phyloP scores from a whole-genome alignment of 2,113 vertebrate genomes.

The Dromaius novaehollandiae region DNA sequence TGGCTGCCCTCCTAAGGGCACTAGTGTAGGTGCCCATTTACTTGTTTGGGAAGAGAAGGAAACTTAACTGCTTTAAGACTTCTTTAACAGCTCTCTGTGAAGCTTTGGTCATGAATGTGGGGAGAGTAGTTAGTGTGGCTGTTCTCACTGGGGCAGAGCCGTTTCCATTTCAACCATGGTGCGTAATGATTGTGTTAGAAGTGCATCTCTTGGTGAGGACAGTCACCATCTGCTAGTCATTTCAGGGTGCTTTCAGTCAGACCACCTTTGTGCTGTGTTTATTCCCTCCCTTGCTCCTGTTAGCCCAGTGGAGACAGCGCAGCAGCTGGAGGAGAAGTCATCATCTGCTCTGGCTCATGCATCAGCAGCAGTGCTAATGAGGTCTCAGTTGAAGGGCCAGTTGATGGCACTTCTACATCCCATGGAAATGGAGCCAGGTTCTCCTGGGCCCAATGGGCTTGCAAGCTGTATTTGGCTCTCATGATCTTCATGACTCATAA shows the following conservation, averaged over 20 bases:
- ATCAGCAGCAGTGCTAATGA: not conserved
- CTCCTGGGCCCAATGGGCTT: not conserved
- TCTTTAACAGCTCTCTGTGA: not conserved
- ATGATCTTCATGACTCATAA: not conserved
- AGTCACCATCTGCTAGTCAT: not conserved
- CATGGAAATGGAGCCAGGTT: rapidly evolving
- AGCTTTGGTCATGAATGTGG: not conserved
- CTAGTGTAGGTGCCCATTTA: not conserved
- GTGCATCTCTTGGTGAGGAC: not conserved
- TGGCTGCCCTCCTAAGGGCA: not conserved
- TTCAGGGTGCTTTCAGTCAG: not conserved
- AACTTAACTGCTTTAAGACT: not conserved
- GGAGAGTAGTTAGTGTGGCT: not conserved
- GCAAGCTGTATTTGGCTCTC: not conserved
- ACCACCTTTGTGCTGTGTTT: not conserved
- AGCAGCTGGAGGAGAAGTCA: not conserved
- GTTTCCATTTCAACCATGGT: not conserved
- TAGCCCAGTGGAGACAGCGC: not conserved
- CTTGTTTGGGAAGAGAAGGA: not conserved
- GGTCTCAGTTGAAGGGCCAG: not conserved
- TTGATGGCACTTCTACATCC: not conserved
- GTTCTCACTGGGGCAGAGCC: not conserved
- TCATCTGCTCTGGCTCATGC: not conserved
- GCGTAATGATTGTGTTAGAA: rapidly evolving
- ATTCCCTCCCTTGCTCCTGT: not conserved